Percentiles rank a stretch among this genome's conserved stretches.
Evolutionary conservation across 2,888 invertebrate species (phyloP).

Genomic region (Chloroclysta siterata): DNA sequence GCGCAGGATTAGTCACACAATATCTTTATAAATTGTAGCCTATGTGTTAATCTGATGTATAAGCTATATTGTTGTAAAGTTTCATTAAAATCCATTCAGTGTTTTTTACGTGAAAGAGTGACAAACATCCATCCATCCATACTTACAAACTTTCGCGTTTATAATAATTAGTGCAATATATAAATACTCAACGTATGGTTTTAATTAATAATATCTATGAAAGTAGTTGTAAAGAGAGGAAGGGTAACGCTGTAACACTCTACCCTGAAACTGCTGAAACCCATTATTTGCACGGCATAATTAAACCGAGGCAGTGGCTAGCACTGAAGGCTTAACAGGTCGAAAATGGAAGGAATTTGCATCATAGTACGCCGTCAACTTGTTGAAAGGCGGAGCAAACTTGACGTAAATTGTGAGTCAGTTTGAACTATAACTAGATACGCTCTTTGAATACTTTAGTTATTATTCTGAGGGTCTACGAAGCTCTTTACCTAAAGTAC

Average conservation of each 20-base stretch:
- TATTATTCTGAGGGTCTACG: too few relatives aligned
- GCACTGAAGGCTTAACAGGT: constrained; percentile 17
- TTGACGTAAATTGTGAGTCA: background rate
- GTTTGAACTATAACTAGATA: constrained; percentile 4
- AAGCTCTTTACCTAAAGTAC: too few relatives aligned
- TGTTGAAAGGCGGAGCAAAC: constrained; percentile 3
- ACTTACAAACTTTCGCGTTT: too few relatives aligned
- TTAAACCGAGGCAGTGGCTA: constrained; percentile 14
- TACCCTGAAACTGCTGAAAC: constrained; percentile 4
- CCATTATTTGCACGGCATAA: constrained; percentile 13
- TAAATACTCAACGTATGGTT: too few relatives aligned
- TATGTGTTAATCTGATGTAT: too few relatives aligned
- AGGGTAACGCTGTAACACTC: background rate
- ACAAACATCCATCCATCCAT: too few relatives aligned
- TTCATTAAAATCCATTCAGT: too few relatives aligned
- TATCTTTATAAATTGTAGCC: too few relatives aligned
- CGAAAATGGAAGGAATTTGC: constrained; percentile 20
- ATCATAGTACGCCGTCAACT: constrained; percentile 7
- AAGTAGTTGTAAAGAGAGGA: background rate
- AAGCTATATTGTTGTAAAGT: too few relatives aligned
- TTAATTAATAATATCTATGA: background rate
- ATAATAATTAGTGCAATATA: too few relatives aligned
- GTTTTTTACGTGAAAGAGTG: too few relatives aligned
- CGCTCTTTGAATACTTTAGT: background rate
- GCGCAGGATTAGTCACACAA: too few relatives aligned